A percentile compares a stretch with the other conserved stretches of the same genome.
Conservation (phyloP, 2,113 vertebrate species). For the Halcyon senegalensis region DNA sequence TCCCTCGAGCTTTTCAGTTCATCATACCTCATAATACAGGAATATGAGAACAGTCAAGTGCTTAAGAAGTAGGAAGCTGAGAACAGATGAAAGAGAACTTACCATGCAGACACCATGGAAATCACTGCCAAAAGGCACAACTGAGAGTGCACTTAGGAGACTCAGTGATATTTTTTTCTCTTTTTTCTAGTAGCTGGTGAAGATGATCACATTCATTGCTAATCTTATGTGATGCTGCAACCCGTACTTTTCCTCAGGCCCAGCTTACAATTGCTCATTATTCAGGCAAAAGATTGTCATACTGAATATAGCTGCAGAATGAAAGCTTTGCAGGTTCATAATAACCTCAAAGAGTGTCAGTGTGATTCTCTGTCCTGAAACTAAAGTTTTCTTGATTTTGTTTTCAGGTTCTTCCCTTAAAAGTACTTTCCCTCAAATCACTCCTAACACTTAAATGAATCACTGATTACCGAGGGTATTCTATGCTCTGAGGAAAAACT, state of each 20-base stretch:
- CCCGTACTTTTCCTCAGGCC: background rate
- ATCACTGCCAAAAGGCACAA: background rate
- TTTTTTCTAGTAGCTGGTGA: background rate
- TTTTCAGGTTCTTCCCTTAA: background rate
- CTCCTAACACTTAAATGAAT: background rate
- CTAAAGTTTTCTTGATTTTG: background rate
- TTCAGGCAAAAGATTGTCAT: background rate
- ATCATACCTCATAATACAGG: background rate
- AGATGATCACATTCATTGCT: background rate
- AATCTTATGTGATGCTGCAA: background rate
- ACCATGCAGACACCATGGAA: fast-evolving
- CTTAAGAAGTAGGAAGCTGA: background rate
- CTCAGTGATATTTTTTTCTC: background rate
- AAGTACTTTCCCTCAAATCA: background rate
- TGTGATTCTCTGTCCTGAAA: background rate
- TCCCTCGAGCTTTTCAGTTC: background rate
- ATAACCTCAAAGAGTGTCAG: background rate
- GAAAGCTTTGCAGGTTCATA: background rate
- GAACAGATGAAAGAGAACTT: background rate
- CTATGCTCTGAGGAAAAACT: background rate
- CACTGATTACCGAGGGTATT: background rate
- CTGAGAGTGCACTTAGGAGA: background rate
- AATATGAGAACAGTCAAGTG: background rate
- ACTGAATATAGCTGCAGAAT: background rate
- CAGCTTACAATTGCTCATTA: background rate